These are phyloP conservation scores for Heliconius ismenius DNA, from an alignment of 2,888 invertebrate species.

Conservation along the genomic window DNA sequence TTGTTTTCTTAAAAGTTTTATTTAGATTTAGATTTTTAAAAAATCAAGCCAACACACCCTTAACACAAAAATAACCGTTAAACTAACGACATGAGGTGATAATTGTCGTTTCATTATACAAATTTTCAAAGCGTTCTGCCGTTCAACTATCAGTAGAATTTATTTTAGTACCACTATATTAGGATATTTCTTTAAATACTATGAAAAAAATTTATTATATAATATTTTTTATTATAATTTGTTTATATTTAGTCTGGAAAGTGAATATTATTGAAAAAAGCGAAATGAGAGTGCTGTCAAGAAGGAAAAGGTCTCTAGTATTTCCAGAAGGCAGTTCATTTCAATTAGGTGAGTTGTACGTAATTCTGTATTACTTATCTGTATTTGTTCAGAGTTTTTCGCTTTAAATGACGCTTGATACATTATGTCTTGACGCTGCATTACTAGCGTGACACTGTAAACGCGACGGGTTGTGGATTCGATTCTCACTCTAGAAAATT, in stretches of 20 bases:
- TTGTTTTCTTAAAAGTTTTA: too few relatives aligned
- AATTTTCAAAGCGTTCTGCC: slow-evolving; percentile 61
- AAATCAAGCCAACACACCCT: not conserved
- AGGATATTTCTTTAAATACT: not conserved
- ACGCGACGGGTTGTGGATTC: too few relatives aligned
- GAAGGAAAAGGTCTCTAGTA: slow-evolving; percentile 82
- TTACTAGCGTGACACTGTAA: too few relatives aligned
- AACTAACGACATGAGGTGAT: slow-evolving; percentile 67
- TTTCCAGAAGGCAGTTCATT: slow-evolving; percentile 84
- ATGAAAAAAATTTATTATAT: not conserved
- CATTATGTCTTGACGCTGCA: not conserved
- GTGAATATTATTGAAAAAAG: slow-evolving; percentile 46
- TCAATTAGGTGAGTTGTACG: slow-evolving; percentile 77
- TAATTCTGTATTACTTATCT: not conserved
- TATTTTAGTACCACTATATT: not conserved
- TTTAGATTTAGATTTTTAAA: not conserved
- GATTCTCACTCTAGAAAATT: too few relatives aligned
- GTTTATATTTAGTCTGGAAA: slow-evolving; percentile 9
- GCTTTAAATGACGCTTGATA: not conserved
- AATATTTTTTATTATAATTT: not conserved
- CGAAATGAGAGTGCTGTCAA: slow-evolving; percentile 65
- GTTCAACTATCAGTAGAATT: slow-evolving; percentile 51
- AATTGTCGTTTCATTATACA: slow-evolving; percentile 70
- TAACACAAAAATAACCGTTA: slow-evolving; percentile 62
- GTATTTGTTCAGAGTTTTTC: not conserved